A percentile compares a stretch with the other conserved stretches of the same genome.
Evolutionary conservation across 2,113 vertebrate genomes (phyloP).

Genomic region (Stomatorhinus ivindoensis): DNA sequence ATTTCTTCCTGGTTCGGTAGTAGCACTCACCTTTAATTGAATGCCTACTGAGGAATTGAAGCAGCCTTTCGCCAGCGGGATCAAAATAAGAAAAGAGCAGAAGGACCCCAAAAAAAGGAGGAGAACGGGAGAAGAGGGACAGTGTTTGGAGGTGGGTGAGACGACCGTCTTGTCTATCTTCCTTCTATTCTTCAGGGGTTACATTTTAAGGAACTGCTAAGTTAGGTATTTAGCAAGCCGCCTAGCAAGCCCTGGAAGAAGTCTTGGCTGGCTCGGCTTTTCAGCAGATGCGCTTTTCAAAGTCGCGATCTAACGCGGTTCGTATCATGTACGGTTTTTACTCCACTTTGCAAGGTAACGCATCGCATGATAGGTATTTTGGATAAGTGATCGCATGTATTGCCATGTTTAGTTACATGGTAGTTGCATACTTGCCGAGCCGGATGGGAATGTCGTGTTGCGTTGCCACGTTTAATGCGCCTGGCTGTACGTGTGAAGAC

Average conservation of each 20-base stretch:
- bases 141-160: neutral
- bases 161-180: neutral
- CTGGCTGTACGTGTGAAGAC: neutral
- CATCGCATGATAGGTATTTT: neutral
- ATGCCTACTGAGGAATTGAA: neutral
- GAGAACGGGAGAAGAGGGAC: neutral
- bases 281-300: neutral
- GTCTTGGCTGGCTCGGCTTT: neutral
- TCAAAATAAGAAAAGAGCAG: neutral
- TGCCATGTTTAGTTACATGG: neutral
- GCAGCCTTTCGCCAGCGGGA: neutral
- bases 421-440: neutral
- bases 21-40: constrained; percentile 31
- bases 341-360: neutral
- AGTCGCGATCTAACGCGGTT: neutral
- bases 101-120: neutral
- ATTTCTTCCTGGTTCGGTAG: constrained; percentile 29
- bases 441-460: neutral
- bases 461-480: neutral
- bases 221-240: neutral
- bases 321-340: neutral
- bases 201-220: constrained; percentile 11
- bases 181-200: neutral
- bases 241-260: neutral
- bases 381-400: neutral